Evolutionary conservation across 1,140 invertebrate species (phyloP).

Genomic region (Agrypnia vestita): DNA sequence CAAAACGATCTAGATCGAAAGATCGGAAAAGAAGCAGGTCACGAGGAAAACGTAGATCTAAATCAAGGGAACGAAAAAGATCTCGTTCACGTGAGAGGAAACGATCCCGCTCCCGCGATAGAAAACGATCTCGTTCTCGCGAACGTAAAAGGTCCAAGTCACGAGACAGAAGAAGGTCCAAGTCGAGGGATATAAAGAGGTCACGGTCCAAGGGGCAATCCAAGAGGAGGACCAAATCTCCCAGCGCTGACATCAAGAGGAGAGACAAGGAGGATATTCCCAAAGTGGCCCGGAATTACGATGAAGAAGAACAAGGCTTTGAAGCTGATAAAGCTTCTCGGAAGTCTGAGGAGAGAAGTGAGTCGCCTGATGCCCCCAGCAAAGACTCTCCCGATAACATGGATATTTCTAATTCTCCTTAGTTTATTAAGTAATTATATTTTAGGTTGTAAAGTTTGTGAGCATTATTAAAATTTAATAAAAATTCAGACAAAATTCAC

Average conservation of each 20-base stretch:
- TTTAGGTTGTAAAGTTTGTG: too few species aligned
- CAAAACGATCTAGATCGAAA: slow-evolving; percentile 67
- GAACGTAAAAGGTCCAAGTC: slow-evolving; percentile 70
- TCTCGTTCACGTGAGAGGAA: slow-evolving; percentile 70
- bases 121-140: slow-evolving; percentile 65
- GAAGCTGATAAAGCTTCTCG: slow-evolving; percentile 66
- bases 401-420: slow-evolving; percentile 73
- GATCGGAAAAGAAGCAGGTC: slow-evolving; percentile 65
- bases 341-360: slow-evolving; percentile 67
- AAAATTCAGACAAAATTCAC: too few species aligned
- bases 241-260: slow-evolving; percentile 46
- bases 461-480: too few species aligned
- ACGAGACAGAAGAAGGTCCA: slow-evolving; percentile 68
- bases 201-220: slow-evolving; percentile 65
- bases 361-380: slow-evolving; percentile 61
- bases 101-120: slow-evolving; percentile 66
- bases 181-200: slow-evolving; percentile 67
- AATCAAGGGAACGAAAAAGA: slow-evolving; percentile 69
- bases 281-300: slow-evolving; percentile 55
- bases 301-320: slow-evolving; percentile 58
- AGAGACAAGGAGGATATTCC: slow-evolving; percentile 50
- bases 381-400: slow-evolving; percentile 72
- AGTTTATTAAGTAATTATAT: slow-evolving; percentile 49
- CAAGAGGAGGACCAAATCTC: slow-evolving; percentile 56
- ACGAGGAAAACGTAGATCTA: slow-evolving; percentile 66